Percentiles rank a stretch among this genome's conserved stretches.
Evolutionary conservation across 2,113 vertebrate genomes (phyloP).

Genomic region (Lathamus discolor): DNA sequence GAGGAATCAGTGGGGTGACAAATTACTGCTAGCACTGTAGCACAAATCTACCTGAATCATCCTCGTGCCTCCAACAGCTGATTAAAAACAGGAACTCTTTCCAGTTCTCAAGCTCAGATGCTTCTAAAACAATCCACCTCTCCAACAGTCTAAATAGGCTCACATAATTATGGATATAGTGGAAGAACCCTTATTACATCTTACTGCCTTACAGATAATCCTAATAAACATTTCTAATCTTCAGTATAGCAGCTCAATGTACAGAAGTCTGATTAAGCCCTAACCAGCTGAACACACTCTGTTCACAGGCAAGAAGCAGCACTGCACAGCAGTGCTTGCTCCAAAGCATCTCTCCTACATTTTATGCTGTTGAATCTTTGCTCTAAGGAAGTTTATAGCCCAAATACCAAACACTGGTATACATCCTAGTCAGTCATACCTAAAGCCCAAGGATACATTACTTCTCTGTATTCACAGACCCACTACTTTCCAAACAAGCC

Average conservation of each 20-base stretch:
- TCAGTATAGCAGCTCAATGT: not conserved
- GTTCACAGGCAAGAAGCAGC: not conserved
- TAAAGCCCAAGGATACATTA: not conserved
- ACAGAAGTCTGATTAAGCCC: not conserved
- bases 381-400: not conserved
- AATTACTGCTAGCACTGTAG: not conserved
- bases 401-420: accelerated
- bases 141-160: not conserved
- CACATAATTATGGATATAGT: not conserved
- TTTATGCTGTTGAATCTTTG: not conserved
- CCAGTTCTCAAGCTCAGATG: not conserved
- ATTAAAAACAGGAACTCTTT: not conserved
- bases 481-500: not conserved
- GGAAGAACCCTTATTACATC: not conserved
- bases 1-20: not conserved
- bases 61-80: not conserved
- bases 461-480: not conserved
- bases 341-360: not conserved
- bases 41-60: not conserved
- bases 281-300: not conserved
- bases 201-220: not conserved
- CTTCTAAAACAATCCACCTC: not conserved
- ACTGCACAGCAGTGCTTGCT: not conserved
- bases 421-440: not conserved
- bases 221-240: not conserved